Conservation (phyloP, 2,797 vertebrate species). For the Pelobates cultripes region DNA sequence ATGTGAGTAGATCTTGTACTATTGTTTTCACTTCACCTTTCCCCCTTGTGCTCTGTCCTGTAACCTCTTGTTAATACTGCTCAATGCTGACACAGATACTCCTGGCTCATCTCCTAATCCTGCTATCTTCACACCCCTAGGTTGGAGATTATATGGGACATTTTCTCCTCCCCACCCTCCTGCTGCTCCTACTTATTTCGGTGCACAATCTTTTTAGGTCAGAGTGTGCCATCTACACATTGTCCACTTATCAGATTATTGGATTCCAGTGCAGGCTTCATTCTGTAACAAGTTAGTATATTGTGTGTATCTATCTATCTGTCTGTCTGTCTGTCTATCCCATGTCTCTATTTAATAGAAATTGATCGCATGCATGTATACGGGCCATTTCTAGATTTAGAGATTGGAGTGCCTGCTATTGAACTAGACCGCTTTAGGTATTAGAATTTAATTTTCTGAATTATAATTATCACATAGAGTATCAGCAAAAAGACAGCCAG, state of each 20-base stretch:
- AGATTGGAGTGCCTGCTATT: too few species aligned
- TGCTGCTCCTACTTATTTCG: conserved; percentile 47
- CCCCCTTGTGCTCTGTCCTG: conserved; percentile 27
- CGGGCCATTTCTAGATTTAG: too few species aligned
- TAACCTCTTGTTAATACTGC: conserved; percentile 34
- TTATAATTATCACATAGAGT: too few species aligned
- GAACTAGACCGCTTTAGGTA: too few species aligned
- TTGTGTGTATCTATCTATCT: neutral
- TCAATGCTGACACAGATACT: conserved; percentile 52
- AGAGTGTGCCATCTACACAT: neutral
- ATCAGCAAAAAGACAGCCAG: too few species aligned
- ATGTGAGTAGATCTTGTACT: neutral
- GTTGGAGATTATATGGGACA: conserved; percentile 35
- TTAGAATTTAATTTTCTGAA: too few species aligned
- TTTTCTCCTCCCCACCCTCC: conserved; percentile 37
- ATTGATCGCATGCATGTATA: too few species aligned
- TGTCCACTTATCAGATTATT: neutral
- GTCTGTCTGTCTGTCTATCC: too few species aligned
- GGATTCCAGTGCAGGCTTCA: neutral
- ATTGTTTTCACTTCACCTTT: neutral
- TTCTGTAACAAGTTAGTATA: conserved; percentile 10
- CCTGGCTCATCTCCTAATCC: conserved; percentile 55
- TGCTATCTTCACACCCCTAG: conserved; percentile 35
- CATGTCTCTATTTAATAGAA: too few species aligned
- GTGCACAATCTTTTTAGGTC: conserved; percentile 1